phyloP scores from a whole-genome alignment of 2,113 vertebrate genomes.

The Anoura caudifer region DNA sequence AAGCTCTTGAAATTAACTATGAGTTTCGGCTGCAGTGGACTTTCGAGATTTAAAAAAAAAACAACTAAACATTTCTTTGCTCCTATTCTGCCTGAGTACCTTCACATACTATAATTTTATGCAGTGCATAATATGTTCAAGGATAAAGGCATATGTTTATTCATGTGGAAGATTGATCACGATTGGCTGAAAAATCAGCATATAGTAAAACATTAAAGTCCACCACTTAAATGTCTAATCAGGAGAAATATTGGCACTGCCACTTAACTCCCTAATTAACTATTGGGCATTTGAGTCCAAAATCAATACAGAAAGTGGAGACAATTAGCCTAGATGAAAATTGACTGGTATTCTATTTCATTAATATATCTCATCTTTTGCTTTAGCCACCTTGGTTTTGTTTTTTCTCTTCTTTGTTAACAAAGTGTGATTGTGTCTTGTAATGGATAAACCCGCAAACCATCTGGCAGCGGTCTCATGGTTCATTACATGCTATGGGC shows the following conservation, averaged over 20 bases:
- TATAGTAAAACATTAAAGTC: not conserved
- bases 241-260: not conserved
- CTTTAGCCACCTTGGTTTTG: slow-evolving; percentile 23
- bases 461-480: slow-evolving; percentile 51
- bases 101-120: not conserved
- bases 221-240: not conserved
- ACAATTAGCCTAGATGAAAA: slow-evolving; percentile 42
- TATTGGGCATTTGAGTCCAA: not conserved
- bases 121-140: not conserved
- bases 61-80: not conserved
- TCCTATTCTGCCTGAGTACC: not conserved
- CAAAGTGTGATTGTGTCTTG: slow-evolving; percentile 51
- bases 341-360: slow-evolving; percentile 15
- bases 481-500: slow-evolving; percentile 43
- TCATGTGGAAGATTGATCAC: not conserved
- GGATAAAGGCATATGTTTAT: not conserved
- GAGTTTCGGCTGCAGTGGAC: not conserved
- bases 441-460: slow-evolving; percentile 15
- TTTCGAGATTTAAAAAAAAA: not conserved
- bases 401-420: slow-evolving; percentile 48
- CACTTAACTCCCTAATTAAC: slow-evolving; percentile 19
- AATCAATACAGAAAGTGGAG: slow-evolving; percentile 36
- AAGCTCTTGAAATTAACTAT: not conserved
- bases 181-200: slow-evolving; percentile 26
- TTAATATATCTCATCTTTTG: slow-evolving; percentile 21